These are phyloP conservation scores for Apamea monoglypha DNA, from an alignment of 2,888 invertebrate genomes.

Conservation along the genomic window DNA sequence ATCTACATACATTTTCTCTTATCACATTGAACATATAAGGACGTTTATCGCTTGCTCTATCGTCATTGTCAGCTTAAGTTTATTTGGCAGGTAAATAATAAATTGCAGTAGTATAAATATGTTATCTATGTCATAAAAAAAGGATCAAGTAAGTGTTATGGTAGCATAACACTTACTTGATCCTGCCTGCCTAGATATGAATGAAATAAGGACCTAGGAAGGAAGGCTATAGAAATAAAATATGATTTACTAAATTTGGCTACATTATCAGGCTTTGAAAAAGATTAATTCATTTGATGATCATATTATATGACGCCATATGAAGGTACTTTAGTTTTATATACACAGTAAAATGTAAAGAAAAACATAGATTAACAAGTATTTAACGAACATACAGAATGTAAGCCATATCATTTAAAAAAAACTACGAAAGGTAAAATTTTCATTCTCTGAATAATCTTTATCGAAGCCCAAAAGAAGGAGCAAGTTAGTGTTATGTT, in stretches of 20 bases:
- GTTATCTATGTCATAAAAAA: slow-evolving; percentile 13
- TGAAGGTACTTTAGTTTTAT: too few species aligned
- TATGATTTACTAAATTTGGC: too few species aligned
- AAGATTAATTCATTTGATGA: background rate
- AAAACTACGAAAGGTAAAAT: too few species aligned
- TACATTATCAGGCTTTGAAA: slow-evolving; percentile 1
- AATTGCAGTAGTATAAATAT: slow-evolving; percentile 18
- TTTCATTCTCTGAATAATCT: too few species aligned
- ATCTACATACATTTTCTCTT: slow-evolving; percentile 43
- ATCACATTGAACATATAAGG: slow-evolving; percentile 48
- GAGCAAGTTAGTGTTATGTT: background rate
- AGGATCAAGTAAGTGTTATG: background rate
- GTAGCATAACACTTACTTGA: too few species aligned
- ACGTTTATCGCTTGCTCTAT: slow-evolving; percentile 36
- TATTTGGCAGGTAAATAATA: slow-evolving; percentile 45
- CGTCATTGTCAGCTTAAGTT: slow-evolving; percentile 39
- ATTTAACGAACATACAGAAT: too few species aligned
- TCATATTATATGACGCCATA: too few species aligned
- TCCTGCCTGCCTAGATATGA: too few species aligned
- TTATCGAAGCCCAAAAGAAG: too few species aligned
- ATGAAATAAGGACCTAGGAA: slow-evolving; percentile 5
- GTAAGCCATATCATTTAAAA: too few species aligned
- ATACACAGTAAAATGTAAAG: too few species aligned
- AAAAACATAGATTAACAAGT: too few species aligned
- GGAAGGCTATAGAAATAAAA: slow-evolving; percentile 6